Conservation (phyloP, 2,888 invertebrate genomes). For the Hybos culiciformis region DNA sequence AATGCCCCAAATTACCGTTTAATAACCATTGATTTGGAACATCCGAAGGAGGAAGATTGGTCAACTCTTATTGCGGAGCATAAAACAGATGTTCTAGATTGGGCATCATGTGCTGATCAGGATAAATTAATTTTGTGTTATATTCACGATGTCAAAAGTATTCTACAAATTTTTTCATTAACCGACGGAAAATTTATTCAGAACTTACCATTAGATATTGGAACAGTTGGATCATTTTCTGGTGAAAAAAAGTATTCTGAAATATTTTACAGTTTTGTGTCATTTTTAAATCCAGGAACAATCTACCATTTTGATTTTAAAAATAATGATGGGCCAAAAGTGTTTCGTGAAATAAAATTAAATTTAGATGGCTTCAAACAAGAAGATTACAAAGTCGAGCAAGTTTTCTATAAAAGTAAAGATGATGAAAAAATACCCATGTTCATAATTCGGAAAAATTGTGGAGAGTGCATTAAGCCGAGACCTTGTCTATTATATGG, state of each 20-base stretch:
- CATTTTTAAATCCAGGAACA: constrained; percentile 73
- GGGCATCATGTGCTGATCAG: constrained; percentile 71
- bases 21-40: constrained; percentile 64
- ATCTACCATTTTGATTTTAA: constrained; percentile 79
- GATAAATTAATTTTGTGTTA: constrained; percentile 80
- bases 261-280: constrained; percentile 88
- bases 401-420: constrained; percentile 84
- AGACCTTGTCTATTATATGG: constrained; percentile 79
- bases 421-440: constrained; percentile 91
- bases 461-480: constrained; percentile 33
- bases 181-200: constrained; percentile 55
- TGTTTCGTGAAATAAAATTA: constrained; percentile 68
- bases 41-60: constrained; percentile 67
- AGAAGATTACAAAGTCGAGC: constrained; percentile 65
- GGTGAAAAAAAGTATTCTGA: constrained; percentile 75
- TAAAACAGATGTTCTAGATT: constrained; percentile 74
- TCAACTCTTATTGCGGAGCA: constrained; percentile 67
- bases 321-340: constrained; percentile 46
- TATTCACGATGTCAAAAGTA: constrained; percentile 88
- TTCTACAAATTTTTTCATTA: constrained; percentile 66
- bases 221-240: constrained; percentile 70
- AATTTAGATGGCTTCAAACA: constrained; percentile 68
- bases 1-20: constrained; percentile 85
- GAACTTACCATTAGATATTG: constrained; percentile 70
- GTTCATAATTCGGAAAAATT: constrained; percentile 75